A percentile compares a stretch with the other conserved stretches of the same genome.
Evolutionary conservation across 2,888 invertebrate species (phyloP).

Genomic region (Pollenia amentaria): DNA sequence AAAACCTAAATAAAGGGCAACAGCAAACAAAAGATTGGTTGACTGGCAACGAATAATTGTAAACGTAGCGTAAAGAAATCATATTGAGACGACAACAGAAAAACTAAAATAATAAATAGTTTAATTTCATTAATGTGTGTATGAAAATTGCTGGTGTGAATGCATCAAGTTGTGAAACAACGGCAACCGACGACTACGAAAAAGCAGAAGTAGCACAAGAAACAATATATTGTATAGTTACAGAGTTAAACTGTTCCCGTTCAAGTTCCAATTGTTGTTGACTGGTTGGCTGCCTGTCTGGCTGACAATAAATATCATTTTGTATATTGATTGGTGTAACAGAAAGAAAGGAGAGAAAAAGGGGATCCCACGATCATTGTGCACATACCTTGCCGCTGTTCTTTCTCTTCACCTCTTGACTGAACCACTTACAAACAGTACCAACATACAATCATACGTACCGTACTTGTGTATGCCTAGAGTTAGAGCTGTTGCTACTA

Average conservation of each 20-base stretch:
- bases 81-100: slow-evolving; percentile 39
- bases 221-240: slow-evolving; percentile 51
- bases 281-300: slow-evolving; percentile 37
- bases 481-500: slow-evolving; percentile 34
- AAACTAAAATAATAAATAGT: slow-evolving; percentile 28
- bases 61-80: slow-evolving; percentile 70
- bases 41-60: slow-evolving; percentile 61
- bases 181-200: slow-evolving; percentile 29
- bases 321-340: slow-evolving; percentile 22
- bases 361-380: slow-evolving; percentile 62
- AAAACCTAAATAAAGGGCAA: slow-evolving; percentile 55
- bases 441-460: slow-evolving; percentile 14
- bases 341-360: slow-evolving; percentile 19
- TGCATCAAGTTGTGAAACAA: slow-evolving; percentile 73
- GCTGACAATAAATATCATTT: slow-evolving; percentile 41
- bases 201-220: slow-evolving; percentile 68
- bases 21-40: slow-evolving; percentile 54
- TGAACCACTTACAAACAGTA: background rate
- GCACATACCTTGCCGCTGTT: slow-evolving; percentile 40
- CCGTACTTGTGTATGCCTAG: slow-evolving; percentile 59
- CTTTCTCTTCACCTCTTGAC: slow-evolving; percentile 35
- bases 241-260: slow-evolving; percentile 59
- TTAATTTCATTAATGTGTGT: slow-evolving; percentile 28
- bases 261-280: slow-evolving; percentile 51
- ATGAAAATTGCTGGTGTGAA: slow-evolving; percentile 61